These are phyloP conservation scores for Chionomys nivalis DNA, from an alignment of 2,113 vertebrate genomes.

Conservation along the genomic window DNA sequence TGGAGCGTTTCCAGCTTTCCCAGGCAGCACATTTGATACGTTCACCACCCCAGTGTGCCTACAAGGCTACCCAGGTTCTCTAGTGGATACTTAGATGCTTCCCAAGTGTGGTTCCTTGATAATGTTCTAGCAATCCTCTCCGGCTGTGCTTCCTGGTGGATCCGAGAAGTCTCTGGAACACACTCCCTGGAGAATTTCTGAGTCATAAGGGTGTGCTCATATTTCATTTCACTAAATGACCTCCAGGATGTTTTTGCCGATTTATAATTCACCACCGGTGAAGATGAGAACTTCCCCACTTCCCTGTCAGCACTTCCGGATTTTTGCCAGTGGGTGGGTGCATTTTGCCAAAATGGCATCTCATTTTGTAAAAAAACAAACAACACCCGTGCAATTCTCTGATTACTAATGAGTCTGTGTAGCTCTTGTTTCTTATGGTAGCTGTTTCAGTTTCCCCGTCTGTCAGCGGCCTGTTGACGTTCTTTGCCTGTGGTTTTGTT, in stretches of 20 bases:
- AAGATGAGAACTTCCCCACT: slow-evolving; percentile 39
- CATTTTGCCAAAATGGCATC: slow-evolving; percentile 3
- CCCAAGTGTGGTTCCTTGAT: not conserved
- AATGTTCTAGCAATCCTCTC: not conserved
- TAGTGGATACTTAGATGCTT: not conserved
- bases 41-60: not conserved
- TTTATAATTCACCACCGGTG: slow-evolving; percentile 49
- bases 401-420: slow-evolving; percentile 51
- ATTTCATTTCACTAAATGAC: slow-evolving; percentile 43
- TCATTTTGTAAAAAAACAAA: slow-evolving; percentile 15
- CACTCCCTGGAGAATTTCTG: slow-evolving; percentile 14
- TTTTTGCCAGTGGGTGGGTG: slow-evolving; percentile 54
- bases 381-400: slow-evolving; percentile 27
- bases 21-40: not conserved
- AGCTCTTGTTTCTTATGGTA: slow-evolving; percentile 15
- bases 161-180: slow-evolving; percentile 23
- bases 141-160: not conserved
- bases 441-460: slow-evolving; percentile 30
- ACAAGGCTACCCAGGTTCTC: not conserved
- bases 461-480: slow-evolving; percentile 58
- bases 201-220: not conserved
- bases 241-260: slow-evolving; percentile 60
- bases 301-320: slow-evolving; percentile 23
- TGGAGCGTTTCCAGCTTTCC: not conserved
- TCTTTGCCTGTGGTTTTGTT: slow-evolving; percentile 50